A percentile compares a stretch with the other conserved stretches of the same genome.
These are phyloP conservation scores for Rhabdomys dilectus DNA, from an alignment of 2,113 vertebrate species.

Conservation along the genomic window DNA sequence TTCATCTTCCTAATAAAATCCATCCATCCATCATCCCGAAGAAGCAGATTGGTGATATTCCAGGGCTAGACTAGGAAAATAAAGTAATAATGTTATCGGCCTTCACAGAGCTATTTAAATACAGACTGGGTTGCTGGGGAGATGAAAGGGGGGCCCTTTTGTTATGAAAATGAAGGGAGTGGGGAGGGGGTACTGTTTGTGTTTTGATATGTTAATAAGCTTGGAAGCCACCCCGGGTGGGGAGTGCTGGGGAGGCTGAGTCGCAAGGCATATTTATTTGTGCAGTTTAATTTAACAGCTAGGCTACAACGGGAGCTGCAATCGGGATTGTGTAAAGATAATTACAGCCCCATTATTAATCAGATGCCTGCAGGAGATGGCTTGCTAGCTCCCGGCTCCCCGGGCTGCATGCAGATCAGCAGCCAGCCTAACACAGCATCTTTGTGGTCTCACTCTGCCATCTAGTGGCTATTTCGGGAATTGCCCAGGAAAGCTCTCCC, in stretches of 20 bases:
- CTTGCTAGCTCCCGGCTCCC: conserved; percentile 46
- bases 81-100: conserved; percentile 78
- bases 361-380: conserved; percentile 70
- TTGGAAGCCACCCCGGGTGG: conserved; percentile 54
- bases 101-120: conserved; percentile 79
- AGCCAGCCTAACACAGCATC: rapidly evolving
- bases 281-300: conserved; percentile 81
- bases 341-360: conserved; percentile 82
- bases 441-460: conserved; percentile 55
- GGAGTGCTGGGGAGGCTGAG: conserved; percentile 51
- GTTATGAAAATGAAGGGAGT: conserved; percentile 78
- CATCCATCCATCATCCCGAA: conserved; percentile 34
- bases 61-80: conserved; percentile 60
- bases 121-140: conserved; percentile 72
- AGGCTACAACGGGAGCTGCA: conserved; percentile 71
- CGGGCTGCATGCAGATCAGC: background rate
- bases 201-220: conserved; percentile 82
- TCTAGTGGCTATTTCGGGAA: conserved; percentile 53
- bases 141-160: conserved; percentile 74
- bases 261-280: conserved; percentile 77
- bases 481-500: background rate
- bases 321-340: conserved; percentile 81
- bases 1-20: conserved; percentile 67
- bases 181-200: conserved; percentile 54
- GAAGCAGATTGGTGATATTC: conserved; percentile 67